Base-by-base conservation (phyloP, 1,140 invertebrate species). In the Bombus breviceps region DNA sequence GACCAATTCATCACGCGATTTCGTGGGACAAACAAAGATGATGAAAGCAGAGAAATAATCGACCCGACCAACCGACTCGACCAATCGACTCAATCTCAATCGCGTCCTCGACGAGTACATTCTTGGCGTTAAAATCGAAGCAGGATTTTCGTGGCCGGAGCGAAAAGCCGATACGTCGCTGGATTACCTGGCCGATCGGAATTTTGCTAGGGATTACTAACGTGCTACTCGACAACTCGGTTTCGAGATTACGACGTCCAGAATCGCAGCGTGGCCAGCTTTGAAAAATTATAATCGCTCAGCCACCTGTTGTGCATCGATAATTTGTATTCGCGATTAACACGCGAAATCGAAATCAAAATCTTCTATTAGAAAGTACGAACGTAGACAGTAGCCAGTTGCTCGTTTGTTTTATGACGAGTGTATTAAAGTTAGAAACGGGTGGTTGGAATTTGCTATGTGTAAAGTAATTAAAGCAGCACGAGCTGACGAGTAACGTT, bases 91-190 rank as follows among this genome's bases (percentile, higher is more conserved):
- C 25, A 76, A 39, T 72, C 64, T 78, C 59, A 73, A 77, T 15
- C n/a, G 41, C 32, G 43, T 62, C 53, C 73, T 34, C 66, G 8
- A 34, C 22, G 57, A 68, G 74, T 32, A 79, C 62, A 37, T 75
- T 68, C 78, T 68, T 71, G 22, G n/a, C 66, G 68, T 37, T 83
- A 73, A 83, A 88, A 88, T 72, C 71, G 57, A 62, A 37, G 57
- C 66, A 66, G 81, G 62, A 88, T 83, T 87, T 78, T 82, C 47
- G n/a, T 83, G 69, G 79, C 34, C 68, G 28, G 4, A 47, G 74
- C 57, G 79, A 74, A 84, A 88, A 87, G 82, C 69, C 75, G 81
- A 76, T 83, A 83, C 43, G 72, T 76, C 62, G 59, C 15, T 15
- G 81, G 81, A 83, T 83, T 83, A 83, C 34, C 28, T n/a, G 32